These are phyloP conservation scores for Scaptomyza parva DNA, from an alignment of 2,888 invertebrate species.

Conservation along the genomic window DNA sequence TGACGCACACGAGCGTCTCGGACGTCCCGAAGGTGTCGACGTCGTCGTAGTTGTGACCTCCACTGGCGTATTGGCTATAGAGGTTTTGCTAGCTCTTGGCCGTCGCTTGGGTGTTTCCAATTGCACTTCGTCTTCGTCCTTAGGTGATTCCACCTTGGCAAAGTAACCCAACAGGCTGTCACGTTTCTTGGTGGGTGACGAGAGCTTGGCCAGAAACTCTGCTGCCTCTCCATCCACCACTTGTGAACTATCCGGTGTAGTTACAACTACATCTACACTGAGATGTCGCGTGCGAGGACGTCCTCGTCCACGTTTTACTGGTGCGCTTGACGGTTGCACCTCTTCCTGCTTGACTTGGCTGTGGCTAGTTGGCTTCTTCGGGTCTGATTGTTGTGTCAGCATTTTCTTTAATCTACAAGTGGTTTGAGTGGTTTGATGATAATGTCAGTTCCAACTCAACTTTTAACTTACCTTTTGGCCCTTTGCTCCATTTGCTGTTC, in stretches of 20 bases:
- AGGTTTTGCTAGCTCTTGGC: slow-evolving; percentile 29
- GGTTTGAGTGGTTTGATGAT: no score
- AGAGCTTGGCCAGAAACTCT: slow-evolving; percentile 86
- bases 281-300: slow-evolving; percentile 55
- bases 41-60: slow-evolving; percentile 5
- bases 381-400: slow-evolving; percentile 65
- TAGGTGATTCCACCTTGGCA: slow-evolving; percentile 84
- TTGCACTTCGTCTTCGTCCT: slow-evolving; percentile 29
- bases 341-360: slow-evolving; percentile 15
- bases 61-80: slow-evolving; percentile 4
- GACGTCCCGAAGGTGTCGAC: slow-evolving; percentile 70
- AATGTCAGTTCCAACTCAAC: no score
- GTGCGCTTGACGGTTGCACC: slow-evolving; percentile 24
- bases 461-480: slow-evolving; percentile 84
- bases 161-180: slow-evolving; percentile 88
- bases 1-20: slow-evolving; percentile 79
- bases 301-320: slow-evolving; percentile 58
- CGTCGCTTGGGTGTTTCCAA: slow-evolving; percentile 54
- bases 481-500: slow-evolving; percentile 87
- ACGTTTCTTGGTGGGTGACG: slow-evolving; percentile 87
- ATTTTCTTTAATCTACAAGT: slow-evolving; percentile 80
- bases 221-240: slow-evolving; percentile 78
- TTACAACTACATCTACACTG: slow-evolving; percentile 64
- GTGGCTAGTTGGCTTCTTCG: background rate
- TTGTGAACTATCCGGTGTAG: slow-evolving; percentile 25